Evolutionary conservation across 2,797 vertebrate genomes (phyloP), one percentile per base, ranked within the genome.

Genomic region (Echeneis naucrates): DNA sequence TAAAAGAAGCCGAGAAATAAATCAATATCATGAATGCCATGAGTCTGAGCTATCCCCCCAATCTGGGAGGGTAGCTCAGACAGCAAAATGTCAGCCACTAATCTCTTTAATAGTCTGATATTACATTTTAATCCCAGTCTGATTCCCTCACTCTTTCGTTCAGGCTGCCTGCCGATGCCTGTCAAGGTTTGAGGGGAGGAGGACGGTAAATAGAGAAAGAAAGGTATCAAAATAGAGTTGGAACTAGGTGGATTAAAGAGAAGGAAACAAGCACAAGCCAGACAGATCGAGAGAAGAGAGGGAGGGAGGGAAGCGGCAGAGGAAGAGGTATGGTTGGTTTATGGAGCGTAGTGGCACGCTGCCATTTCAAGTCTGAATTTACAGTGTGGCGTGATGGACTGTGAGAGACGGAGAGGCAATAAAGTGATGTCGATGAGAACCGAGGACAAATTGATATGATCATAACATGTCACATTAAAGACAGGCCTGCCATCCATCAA

Each of bases 61-160:
- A 89, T 85, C 90, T 90, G 75, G 76, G 72, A 30, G 52, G 58
- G 82, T 57, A 51, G 81, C 83, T 86, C 82, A 88, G 85, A 86
- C 77, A 57, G 77, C 26, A 53, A 91, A 93, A 93, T 93, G 93
- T 94, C 90, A 92, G 50, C 77, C 79, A 59, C 91, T 94, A 93
- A 94, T 94, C 93, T 92, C 85, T 92, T 91, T 90, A 94, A 94
- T 93, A 92, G 93, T 88, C 86, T 90, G 80, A 92, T 92, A 94
- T 94, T 93, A 93, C 87, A 85, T 87, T 92, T 94, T 92, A 93
- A 94, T 94, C 92, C 91, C 78, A 61, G 82, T 84, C 89, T 92
- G 85, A 92, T 91, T 92, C 87, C 88, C 82, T 84, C 66, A 86
- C 59, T 87, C 78, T 77, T 79, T 85, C 65, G 65, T 88, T 84